phyloP scores from a whole-genome alignment of 2,113 vertebrate species.

The Mixornis gularis region DNA sequence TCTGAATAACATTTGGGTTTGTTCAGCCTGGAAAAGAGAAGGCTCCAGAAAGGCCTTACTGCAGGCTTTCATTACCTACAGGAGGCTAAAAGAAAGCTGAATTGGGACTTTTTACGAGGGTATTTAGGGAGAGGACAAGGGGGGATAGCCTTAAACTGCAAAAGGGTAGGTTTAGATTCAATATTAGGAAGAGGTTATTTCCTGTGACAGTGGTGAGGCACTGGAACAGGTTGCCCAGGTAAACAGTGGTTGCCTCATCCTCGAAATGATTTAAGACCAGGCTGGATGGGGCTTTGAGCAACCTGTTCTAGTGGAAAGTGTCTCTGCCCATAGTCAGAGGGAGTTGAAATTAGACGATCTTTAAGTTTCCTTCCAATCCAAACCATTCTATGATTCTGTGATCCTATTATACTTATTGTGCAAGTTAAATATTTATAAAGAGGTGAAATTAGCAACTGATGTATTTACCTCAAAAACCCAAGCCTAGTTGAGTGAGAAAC shows the following conservation, averaged over 20 bases:
- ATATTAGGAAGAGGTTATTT: neutral
- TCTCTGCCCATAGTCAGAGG: neutral
- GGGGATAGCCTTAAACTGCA: neutral
- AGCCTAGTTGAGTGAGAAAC: neutral
- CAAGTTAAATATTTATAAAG: constrained; percentile 45
- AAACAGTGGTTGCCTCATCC: neutral
- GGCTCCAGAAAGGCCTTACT: neutral
- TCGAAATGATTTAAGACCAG: neutral
- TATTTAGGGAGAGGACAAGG: neutral
- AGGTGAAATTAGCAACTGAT: constrained; percentile 27
- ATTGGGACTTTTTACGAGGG: neutral
- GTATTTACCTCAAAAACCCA: constrained; percentile 3
- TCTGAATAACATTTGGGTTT: neutral
- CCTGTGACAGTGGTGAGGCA: rapidly evolving
- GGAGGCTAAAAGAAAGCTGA: neutral
- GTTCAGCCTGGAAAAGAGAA: neutral
- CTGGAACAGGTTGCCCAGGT: neutral
- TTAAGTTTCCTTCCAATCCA: neutral
- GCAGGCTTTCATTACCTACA: neutral
- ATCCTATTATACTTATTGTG: neutral
- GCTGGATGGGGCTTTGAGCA: neutral
- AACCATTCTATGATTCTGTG: neutral
- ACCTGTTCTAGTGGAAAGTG: neutral
- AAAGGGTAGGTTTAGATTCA: neutral
- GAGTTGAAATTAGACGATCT: neutral